Evolutionary conservation across 2,888 invertebrate genomes (phyloP).

Genomic region (Morpho deidamia): DNA sequence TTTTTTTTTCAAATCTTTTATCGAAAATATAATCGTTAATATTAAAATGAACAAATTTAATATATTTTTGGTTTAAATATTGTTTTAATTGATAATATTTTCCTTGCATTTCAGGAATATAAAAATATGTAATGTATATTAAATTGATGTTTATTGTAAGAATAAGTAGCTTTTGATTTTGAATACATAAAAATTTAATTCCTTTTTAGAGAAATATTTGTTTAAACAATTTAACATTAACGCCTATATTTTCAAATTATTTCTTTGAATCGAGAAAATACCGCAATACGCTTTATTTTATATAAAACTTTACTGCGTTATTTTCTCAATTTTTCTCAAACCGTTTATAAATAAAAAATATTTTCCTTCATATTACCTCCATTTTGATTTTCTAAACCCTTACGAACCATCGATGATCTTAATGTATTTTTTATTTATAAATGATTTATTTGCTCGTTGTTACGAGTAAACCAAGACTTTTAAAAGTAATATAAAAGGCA

Average conservation of each 20-base stretch:
- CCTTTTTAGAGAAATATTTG: background rate
- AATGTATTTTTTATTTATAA: constrained; percentile 16
- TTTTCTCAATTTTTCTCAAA: constrained; percentile 9
- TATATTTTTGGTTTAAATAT: too few species aligned
- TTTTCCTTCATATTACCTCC: background rate
- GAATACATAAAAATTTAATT: background rate
- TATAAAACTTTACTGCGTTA: background rate
- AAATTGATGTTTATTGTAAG: too few species aligned
- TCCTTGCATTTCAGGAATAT: background rate
- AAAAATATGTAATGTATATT: too few species aligned
- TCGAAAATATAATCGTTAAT: constrained; percentile 35
- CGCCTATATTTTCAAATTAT: constrained; percentile 17
- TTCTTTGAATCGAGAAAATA: constrained; percentile 18
- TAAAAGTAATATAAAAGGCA: background rate
- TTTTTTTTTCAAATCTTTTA: constrained; percentile 29
- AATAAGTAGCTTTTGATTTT: too few species aligned
- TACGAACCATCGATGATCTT: too few species aligned
- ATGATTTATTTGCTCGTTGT: constrained; percentile 1
- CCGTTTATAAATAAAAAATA: constrained; percentile 15
- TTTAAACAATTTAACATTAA: constrained; percentile 10
- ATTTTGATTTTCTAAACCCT: background rate
- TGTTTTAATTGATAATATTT: background rate
- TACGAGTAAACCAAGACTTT: constrained; percentile 11
- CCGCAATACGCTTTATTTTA: background rate
- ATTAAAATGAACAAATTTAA: constrained; percentile 5